Percentiles rank a stretch among this genome's conserved stretches.
Conservation (phyloP, 2,888 invertebrate genomes). For the Eupithecia insigniata region DNA sequence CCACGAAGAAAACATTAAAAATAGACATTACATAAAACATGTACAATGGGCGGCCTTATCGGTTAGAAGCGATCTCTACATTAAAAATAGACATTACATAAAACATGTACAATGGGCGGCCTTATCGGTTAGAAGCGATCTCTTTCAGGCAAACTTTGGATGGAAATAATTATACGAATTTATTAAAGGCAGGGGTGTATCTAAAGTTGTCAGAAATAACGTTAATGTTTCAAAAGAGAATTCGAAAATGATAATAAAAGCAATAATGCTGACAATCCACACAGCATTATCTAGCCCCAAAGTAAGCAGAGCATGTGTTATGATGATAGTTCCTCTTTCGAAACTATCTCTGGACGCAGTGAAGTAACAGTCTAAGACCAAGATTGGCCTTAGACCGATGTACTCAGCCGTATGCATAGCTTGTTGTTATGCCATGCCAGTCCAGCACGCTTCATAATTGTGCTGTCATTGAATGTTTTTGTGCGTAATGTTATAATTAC, state of each 20-base stretch:
- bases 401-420: background rate
- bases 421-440: conserved; percentile 57
- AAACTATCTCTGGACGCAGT: background rate
- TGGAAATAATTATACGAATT: too few relatives aligned
- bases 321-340: background rate
- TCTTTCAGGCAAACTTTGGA: too few relatives aligned
- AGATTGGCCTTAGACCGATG: background rate
- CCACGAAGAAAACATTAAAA: too few relatives aligned
- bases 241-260: background rate
- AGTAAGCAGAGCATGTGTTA: too few relatives aligned
- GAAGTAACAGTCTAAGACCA: background rate
- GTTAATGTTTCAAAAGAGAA: background rate
- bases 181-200: too few relatives aligned
- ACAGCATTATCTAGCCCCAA: background rate
- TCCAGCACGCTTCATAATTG: conserved; percentile 64
- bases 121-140: too few relatives aligned
- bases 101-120: too few relatives aligned
- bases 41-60: too few relatives aligned
- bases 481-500: conserved; percentile 54
- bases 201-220: too few relatives aligned
- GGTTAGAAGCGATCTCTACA: too few relatives aligned
- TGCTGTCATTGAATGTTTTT: conserved; percentile 70
- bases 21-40: too few relatives aligned
- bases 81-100: too few relatives aligned
- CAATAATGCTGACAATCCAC: background rate